A percentile compares a stretch with the other conserved stretches of the same genome.
These are phyloP conservation scores for Dioctria linearis DNA, from an alignment of 2,888 invertebrate species.

Conservation along the genomic window DNA sequence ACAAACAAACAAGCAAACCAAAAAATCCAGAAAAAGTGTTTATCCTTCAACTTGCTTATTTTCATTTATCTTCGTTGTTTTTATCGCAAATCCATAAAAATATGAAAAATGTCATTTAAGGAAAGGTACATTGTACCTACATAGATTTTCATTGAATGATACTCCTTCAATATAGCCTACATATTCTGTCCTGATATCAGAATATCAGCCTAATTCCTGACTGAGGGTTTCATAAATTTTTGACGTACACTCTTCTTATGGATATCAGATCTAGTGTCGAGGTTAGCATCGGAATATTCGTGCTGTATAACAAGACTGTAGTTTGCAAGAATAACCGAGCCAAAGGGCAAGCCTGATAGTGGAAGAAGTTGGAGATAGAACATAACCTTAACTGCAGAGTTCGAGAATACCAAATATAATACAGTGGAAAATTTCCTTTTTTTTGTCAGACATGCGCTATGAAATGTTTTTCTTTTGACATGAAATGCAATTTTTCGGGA, in stretches of 20 bases:
- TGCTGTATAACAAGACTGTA: conserved; percentile 1
- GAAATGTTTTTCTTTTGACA: conserved; percentile 41
- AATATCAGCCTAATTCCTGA: conserved; percentile 9
- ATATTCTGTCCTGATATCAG: conserved; percentile 1
- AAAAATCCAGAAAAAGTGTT: neutral
- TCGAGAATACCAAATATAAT: too few species aligned
- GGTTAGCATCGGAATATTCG: conserved; percentile 26
- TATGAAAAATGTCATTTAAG: neutral
- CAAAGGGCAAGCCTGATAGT: neutral
- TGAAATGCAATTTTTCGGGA: conserved; percentile 22
- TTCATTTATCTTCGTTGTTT: conserved; percentile 15
- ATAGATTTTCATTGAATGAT: conserved; percentile 2
- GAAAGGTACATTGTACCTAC: neutral
- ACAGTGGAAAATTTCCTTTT: neutral
- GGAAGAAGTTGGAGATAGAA: conserved; percentile 1
- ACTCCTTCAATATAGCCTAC: neutral
- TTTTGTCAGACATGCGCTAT: conserved; percentile 4
- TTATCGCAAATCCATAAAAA: conserved; percentile 26
- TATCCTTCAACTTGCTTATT: neutral
- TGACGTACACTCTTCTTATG: neutral
- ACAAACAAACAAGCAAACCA: too few species aligned
- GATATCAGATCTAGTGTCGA: neutral
- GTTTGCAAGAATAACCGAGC: neutral
- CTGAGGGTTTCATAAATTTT: neutral
- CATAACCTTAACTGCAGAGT: conserved; percentile 26